Conservation (phyloP, 2,113 vertebrate genomes). For the Probosciger aterrimus region DNA sequence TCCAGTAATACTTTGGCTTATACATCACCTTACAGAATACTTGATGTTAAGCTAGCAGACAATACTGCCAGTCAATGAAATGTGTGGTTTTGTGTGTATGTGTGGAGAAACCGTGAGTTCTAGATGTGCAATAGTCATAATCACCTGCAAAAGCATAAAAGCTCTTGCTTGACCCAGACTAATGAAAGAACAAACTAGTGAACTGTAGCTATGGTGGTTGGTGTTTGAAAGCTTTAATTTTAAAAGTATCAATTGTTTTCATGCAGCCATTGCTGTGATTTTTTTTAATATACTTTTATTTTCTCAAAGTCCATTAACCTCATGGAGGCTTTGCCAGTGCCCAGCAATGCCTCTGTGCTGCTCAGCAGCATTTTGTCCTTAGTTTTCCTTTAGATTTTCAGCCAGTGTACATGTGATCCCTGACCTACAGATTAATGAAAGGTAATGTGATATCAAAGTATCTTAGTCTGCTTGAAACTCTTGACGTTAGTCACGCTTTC, state of each 20-base stretch:
- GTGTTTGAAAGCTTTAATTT: not conserved
- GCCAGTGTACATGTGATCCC: not conserved
- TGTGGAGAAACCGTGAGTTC: rapidly evolving
- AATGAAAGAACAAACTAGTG: not conserved
- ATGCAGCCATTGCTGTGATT: not conserved
- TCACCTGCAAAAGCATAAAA: not conserved
- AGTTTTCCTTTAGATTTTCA: not conserved
- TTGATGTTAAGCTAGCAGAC: not conserved
- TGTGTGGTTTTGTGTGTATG: not conserved
- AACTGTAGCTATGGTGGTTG: not conserved
- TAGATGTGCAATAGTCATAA: not conserved
- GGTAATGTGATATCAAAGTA: not conserved
- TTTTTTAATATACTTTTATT: not conserved
- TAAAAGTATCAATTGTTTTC: not conserved
- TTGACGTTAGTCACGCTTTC: not conserved
- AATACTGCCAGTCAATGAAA: not conserved
- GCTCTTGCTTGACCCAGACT: not conserved
- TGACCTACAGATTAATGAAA: not conserved
- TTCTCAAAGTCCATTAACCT: not conserved
- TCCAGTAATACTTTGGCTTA: not conserved
- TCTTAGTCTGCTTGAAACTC: not conserved
- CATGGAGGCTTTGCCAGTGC: not conserved
- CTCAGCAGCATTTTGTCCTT: not conserved
- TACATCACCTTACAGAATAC: not conserved
- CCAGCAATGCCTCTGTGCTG: not conserved